Conservation (phyloP, 2,888 invertebrate species). For the Dryobotodes eremita region DNA sequence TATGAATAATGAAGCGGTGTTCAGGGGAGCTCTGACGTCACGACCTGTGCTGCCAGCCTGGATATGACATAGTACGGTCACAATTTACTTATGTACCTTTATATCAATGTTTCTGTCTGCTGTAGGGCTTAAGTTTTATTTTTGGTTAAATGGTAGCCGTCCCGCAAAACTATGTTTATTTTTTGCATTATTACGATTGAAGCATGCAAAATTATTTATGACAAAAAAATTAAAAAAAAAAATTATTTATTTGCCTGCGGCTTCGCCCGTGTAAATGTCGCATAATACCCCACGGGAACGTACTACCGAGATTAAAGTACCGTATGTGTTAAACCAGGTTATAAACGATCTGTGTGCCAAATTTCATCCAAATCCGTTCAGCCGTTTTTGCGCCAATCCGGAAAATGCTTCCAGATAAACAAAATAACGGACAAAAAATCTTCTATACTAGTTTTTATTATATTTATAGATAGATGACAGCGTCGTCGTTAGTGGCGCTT, state of each 20-base stretch:
- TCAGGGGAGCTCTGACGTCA: conserved; percentile 58
- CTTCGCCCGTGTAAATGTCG: background rate
- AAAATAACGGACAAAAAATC: background rate
- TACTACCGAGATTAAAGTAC: background rate
- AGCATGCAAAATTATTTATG: background rate
- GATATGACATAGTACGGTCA: conserved; percentile 13
- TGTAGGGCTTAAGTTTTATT: background rate
- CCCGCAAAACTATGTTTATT: background rate
- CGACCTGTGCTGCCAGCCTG: conserved; percentile 47
- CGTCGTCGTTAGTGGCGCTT: background rate
- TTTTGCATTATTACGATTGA: conserved; percentile 3
- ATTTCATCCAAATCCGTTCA: background rate
- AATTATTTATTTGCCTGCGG: background rate
- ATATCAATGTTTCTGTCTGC: conserved; percentile 5
- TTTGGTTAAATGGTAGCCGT: background rate
- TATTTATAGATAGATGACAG: background rate
- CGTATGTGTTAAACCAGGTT: background rate
- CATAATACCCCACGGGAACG: background rate
- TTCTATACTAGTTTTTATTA: background rate
- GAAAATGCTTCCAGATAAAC: background rate
- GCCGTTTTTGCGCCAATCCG: background rate
- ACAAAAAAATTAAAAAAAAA: no score
- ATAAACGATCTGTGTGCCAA: background rate
- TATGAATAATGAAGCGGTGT: conserved; percentile 69
- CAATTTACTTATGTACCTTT: conserved; percentile 7